These are phyloP conservation scores for Apis laboriosa DNA, from an alignment of 1,140 invertebrate genomes.

Conservation along the genomic window DNA sequence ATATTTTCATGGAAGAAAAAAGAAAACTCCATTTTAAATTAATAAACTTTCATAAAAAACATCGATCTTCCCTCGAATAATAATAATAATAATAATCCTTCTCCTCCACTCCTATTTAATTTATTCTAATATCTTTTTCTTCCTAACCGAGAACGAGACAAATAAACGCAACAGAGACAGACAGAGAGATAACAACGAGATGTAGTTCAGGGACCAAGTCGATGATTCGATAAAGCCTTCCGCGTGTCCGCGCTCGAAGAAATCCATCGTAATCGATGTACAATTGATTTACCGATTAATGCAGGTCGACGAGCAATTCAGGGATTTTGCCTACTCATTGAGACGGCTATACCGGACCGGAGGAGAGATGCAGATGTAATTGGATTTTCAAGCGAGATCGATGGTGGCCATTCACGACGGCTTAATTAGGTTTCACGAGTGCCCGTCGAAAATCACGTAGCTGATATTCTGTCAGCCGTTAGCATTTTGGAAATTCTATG, in stretches of 20 bases:
- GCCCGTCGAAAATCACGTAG: constrained; percentile 43
- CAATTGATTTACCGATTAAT: constrained; percentile 51
- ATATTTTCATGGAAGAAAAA: not conserved
- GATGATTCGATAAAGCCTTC: not conserved
- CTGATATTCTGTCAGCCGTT: constrained; percentile 46
- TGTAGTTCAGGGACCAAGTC: not conserved
- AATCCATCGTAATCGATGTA: constrained; percentile 8
- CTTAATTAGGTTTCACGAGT: constrained; percentile 63
- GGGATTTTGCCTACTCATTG: constrained; percentile 51
- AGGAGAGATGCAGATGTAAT: constrained; percentile 59
- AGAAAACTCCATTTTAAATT: not conserved
- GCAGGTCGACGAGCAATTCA: constrained; percentile 52
- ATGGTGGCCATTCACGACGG: constrained; percentile 52
- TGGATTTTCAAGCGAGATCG: constrained; percentile 60
- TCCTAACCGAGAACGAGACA: not conserved
- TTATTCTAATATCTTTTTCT: not conserved
- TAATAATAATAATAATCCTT: too few relatives aligned
- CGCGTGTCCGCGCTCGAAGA: not conserved
- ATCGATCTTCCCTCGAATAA: too few relatives aligned
- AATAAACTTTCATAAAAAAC: too few relatives aligned
- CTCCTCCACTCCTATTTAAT: not conserved
- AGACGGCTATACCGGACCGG: constrained; percentile 52
- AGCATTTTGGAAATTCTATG: constrained; percentile 27
- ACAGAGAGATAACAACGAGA: not conserved
- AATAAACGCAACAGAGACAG: not conserved